Evolutionary conservation across 2,888 invertebrate genomes (phyloP).

Genomic region (Tetranychus piercei): DNA sequence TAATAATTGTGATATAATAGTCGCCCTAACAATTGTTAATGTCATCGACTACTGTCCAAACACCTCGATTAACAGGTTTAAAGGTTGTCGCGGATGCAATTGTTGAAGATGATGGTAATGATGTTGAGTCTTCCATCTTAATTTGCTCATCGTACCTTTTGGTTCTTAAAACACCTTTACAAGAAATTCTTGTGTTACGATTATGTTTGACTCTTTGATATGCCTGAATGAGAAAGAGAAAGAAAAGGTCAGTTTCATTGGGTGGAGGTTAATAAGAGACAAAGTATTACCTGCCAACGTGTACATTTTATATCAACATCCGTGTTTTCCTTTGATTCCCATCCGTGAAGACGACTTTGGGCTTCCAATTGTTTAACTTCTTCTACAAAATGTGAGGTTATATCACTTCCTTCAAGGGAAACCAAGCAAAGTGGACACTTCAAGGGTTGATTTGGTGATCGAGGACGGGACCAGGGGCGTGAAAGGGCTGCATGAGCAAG

Average conservation of each 20-base stretch:
- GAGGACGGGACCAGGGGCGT: constrained; percentile 5
- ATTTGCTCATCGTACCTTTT: neutral
- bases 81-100: neutral
- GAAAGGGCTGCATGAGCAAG: neutral
- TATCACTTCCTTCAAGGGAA: constrained; percentile 20
- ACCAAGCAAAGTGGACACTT: constrained; percentile 21
- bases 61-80: neutral
- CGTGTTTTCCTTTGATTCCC: neutral
- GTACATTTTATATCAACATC: neutral
- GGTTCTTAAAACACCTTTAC: neutral
- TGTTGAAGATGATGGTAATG: neutral
- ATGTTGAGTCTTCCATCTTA: neutral
- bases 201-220: neutral
- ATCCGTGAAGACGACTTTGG: constrained; percentile 6
- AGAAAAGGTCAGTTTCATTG: neutral
- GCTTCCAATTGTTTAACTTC: constrained; percentile 21
- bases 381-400: constrained; percentile 20
- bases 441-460: constrained; percentile 14
- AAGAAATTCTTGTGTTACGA: neutral
- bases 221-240: neutral
- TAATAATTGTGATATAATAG: no score
- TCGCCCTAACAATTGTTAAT: no score
- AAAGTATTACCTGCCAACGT: neutral
- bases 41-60: neutral
- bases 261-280: neutral